Conservation (phyloP, 2,888 invertebrate genomes). For the Ormyrus rosae region DNA sequence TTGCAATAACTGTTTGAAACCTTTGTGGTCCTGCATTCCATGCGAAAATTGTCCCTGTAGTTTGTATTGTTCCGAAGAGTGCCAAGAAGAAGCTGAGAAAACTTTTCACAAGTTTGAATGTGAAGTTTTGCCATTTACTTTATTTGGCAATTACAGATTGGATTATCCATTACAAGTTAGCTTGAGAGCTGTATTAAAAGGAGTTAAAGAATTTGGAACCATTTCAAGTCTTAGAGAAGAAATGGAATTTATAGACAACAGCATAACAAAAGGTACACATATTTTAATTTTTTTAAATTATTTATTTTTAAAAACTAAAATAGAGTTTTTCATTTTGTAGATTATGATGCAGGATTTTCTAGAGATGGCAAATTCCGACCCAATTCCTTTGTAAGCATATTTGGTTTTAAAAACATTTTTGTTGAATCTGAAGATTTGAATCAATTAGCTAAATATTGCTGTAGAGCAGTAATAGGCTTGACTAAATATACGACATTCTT, state of each 20-base stretch:
- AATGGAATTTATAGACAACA: conserved; percentile 61
- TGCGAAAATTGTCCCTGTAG: conserved; percentile 81
- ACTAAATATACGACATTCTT: conserved; percentile 78
- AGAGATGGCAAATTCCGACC: conserved; percentile 64
- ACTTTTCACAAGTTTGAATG: conserved; percentile 89
- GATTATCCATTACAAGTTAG: conserved; percentile 69
- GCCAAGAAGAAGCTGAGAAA: conserved; percentile 80
- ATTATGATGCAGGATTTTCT: conserved; percentile 57
- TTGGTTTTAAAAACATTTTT: conserved; percentile 23
- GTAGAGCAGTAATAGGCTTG: conserved; percentile 33
- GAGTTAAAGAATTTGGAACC: conserved; percentile 73
- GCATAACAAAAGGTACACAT: conserved; percentile 54
- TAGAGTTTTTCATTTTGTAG: conserved; percentile 2
- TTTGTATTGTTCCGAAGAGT: conserved; percentile 82
- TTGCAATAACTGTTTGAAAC: conserved; percentile 83
- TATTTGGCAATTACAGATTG: conserved; percentile 80
- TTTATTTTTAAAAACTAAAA: conserved; percentile 3
- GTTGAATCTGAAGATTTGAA: conserved; percentile 4
- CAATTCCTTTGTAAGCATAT: conserved; percentile 33
- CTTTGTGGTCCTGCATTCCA: conserved; percentile 80
- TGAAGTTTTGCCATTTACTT: conserved; percentile 77
- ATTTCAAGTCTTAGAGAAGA: conserved; percentile 60
- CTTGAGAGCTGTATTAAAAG: conserved; percentile 79
- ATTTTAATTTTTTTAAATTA: conserved; percentile 27
- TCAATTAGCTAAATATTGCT: conserved; percentile 19